A percentile compares a stretch with the other conserved stretches of the same genome.
Conservation (phyloP, 2,113 vertebrate species). For the Falco punctatus region DNA sequence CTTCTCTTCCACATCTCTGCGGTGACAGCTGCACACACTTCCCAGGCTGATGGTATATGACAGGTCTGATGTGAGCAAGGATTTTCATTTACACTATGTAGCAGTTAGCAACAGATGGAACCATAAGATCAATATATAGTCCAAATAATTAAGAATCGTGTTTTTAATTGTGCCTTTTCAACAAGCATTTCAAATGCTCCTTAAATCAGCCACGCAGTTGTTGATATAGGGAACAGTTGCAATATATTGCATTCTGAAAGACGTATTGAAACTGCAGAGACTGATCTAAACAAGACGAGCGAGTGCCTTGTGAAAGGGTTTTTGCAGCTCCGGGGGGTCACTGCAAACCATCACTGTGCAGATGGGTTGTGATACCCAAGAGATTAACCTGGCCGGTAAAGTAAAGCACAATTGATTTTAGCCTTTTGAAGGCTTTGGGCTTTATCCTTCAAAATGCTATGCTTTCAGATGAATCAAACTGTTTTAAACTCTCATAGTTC, state of each 20-base stretch:
- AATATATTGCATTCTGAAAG: neutral
- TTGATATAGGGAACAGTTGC: neutral
- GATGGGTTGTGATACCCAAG: neutral
- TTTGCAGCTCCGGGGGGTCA: neutral
- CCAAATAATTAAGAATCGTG: slow-evolving; percentile 48
- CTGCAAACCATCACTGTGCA: neutral
- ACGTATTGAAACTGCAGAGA: neutral
- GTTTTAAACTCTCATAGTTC: neutral
- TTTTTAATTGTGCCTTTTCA: slow-evolving; percentile 51
- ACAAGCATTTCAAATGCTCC: neutral
- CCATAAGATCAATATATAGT: slow-evolving; percentile 11
- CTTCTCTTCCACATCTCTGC: rapidly evolving
- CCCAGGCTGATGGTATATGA: neutral
- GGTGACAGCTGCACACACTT: neutral
- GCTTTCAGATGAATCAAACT: neutral
- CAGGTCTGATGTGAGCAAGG: neutral
- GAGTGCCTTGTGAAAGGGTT: neutral
- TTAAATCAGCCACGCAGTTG: neutral
- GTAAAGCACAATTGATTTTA: neutral
- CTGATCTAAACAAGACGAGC: neutral
- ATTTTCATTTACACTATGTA: neutral
- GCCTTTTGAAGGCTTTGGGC: neutral
- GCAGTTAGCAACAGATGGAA: slow-evolving; percentile 47
- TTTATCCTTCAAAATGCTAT: neutral
- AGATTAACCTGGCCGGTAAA: neutral